Evolutionary conservation across 1,140 invertebrate species (phyloP).

Genomic region (Pachyrhynchus sulphureomaculatus): DNA sequence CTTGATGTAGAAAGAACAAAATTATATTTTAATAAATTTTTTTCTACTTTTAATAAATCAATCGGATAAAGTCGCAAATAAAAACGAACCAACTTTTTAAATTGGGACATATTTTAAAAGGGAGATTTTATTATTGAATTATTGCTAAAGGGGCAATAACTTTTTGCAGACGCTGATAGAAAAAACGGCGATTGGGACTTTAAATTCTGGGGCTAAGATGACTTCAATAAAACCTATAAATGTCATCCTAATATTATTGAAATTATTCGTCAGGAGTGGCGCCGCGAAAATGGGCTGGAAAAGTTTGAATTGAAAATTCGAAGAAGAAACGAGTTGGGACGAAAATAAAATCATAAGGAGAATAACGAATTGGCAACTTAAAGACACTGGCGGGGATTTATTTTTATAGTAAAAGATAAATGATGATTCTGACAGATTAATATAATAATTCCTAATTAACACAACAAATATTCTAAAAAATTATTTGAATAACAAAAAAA

Average conservation of each 20-base stretch:
- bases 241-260: constrained; percentile 19
- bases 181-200: constrained; percentile 1
- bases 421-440: too few species aligned
- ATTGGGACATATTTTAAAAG: too few species aligned
- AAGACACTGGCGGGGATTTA: too few species aligned
- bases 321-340: constrained; percentile 2
- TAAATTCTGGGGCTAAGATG: constrained; percentile 12
- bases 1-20: too few species aligned
- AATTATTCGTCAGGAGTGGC: constrained; percentile 16
- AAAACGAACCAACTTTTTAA: too few species aligned
- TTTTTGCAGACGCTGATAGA: constrained; percentile 12
- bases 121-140: constrained; percentile 2
- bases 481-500: too few species aligned
- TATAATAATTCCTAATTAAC: too few species aligned
- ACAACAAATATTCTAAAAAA: too few species aligned
- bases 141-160: constrained; percentile 4
- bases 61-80: too few species aligned
- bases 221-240: constrained; percentile 12
- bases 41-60: too few species aligned
- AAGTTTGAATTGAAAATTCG: constrained; percentile 16
- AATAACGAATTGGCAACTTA: background rate
- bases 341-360: constrained; percentile 7
- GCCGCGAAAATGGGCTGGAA: constrained; percentile 1
- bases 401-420: too few species aligned
- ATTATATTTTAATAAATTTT: too few species aligned